Evolutionary conservation across 2,113 vertebrate species (phyloP).

Genomic region (Sceloporus tristichus): DNA sequence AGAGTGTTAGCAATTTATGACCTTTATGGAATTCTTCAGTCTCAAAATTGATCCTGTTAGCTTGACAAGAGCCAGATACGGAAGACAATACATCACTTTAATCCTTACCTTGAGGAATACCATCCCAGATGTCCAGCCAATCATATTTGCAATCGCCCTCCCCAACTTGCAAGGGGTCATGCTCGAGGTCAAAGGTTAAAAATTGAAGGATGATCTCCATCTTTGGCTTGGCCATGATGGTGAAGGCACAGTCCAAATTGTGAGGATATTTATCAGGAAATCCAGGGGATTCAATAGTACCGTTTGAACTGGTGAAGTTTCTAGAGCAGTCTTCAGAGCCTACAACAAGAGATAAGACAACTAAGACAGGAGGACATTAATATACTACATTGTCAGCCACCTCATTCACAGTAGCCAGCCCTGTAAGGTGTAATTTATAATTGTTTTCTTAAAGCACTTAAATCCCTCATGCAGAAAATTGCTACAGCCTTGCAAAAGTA

Average conservation of each 20-base stretch:
- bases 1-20: constrained; percentile 6
- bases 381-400: not conserved
- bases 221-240: constrained; percentile 93
- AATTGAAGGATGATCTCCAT: constrained; percentile 96
- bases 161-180: constrained; percentile 91
- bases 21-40: constrained; percentile 1
- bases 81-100: fast-evolving
- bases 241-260: constrained; percentile 96
- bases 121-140: constrained; percentile 98
- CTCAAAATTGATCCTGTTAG: not conserved
- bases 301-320: constrained; percentile 91
- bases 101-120: constrained; percentile 92
- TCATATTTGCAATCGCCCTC: constrained; percentile 98
- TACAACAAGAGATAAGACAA: constrained; percentile 63
- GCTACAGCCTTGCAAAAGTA: constrained; percentile 20
- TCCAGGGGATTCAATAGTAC: constrained; percentile 94
- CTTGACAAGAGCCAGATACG: constrained; percentile 13
- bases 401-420: not conserved
- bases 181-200: constrained; percentile 95
- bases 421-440: constrained; percentile 23
- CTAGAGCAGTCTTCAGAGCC: constrained; percentile 97
- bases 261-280: constrained; percentile 99
- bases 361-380: not conserved
- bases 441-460: constrained; percentile 38
- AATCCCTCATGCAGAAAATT: constrained; percentile 37